Conservation (phyloP, 1,140 invertebrate species). For the Magallana angulata region DNA sequence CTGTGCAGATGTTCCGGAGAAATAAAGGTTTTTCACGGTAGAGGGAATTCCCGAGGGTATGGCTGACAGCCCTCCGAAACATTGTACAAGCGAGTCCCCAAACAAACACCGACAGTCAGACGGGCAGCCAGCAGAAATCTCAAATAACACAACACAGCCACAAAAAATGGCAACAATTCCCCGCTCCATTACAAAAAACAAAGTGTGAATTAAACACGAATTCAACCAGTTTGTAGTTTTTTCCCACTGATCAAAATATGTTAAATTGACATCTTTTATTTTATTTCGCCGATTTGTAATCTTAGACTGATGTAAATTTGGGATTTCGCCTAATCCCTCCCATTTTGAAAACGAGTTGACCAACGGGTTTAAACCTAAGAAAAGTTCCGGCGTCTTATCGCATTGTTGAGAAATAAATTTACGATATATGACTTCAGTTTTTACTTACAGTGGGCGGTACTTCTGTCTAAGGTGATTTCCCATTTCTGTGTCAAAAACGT, state of each 20-base stretch:
- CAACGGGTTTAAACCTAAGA: not conserved
- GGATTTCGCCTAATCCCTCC: constrained; percentile 25
- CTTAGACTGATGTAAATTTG: constrained; percentile 1
- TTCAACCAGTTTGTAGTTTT: not conserved
- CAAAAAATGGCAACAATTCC: not conserved
- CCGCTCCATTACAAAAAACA: not conserved
- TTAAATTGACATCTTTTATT: constrained; percentile 27
- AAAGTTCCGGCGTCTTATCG: constrained; percentile 1
- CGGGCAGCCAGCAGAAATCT: not conserved
- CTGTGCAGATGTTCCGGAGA: not conserved
- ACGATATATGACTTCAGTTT: not conserved
- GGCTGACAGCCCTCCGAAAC: not conserved
- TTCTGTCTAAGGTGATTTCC: not conserved
- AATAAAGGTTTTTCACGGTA: not conserved
- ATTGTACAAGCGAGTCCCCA: constrained; percentile 14
- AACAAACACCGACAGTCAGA: not conserved
- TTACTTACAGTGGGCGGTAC: constrained; percentile 3
- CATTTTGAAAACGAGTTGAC: not conserved
- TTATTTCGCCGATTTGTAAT: constrained; percentile 25
- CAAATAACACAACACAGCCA: not conserved
- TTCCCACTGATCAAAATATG: not conserved
- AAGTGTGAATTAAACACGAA: constrained; percentile 1
- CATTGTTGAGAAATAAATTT: constrained; percentile 2
- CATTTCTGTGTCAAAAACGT: no score
- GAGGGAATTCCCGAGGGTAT: constrained; percentile 3